Conservation (phyloP, 2,888 invertebrate species). For the Clostera curtula region DNA sequence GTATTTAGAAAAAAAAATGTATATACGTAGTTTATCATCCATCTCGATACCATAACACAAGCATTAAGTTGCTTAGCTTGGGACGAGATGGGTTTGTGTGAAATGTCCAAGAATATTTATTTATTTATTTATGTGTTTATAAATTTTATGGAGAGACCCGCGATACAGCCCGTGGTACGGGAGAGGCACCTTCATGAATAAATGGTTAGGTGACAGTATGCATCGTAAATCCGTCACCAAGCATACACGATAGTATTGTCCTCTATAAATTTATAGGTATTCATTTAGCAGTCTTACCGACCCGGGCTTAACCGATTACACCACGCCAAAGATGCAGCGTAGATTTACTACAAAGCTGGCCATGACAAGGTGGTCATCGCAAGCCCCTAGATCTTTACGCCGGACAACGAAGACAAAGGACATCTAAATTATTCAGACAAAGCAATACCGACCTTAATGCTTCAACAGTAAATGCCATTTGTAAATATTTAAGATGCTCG, state of each 20-base stretch:
- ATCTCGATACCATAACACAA: too few relatives aligned
- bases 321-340: constrained; percentile 67
- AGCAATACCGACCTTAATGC: constrained; percentile 62
- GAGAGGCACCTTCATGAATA: too few relatives aligned
- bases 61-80: too few relatives aligned
- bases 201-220: too few relatives aligned
- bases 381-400: constrained; percentile 62
- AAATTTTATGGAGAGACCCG: too few relatives aligned
- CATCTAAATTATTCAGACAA: constrained; percentile 63
- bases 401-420: constrained; percentile 71
- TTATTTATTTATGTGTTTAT: too few relatives aligned
- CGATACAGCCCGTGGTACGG: too few relatives aligned
- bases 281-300: constrained; percentile 51
- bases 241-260: constrained; percentile 18
- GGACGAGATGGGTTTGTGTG: too few relatives aligned
- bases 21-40: too few relatives aligned
- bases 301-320: constrained; percentile 63
- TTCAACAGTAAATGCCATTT: constrained; percentile 46
- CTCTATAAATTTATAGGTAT: constrained; percentile 51
- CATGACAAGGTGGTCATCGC: constrained; percentile 74
- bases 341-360: constrained; percentile 65
- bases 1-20: too few relatives aligned
- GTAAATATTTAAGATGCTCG: constrained; percentile 62
- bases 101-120: too few relatives aligned
- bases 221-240: background rate